Evolutionary conservation across 2,113 vertebrate species (phyloP).

Genomic region (Arvicanthis niloticus): DNA sequence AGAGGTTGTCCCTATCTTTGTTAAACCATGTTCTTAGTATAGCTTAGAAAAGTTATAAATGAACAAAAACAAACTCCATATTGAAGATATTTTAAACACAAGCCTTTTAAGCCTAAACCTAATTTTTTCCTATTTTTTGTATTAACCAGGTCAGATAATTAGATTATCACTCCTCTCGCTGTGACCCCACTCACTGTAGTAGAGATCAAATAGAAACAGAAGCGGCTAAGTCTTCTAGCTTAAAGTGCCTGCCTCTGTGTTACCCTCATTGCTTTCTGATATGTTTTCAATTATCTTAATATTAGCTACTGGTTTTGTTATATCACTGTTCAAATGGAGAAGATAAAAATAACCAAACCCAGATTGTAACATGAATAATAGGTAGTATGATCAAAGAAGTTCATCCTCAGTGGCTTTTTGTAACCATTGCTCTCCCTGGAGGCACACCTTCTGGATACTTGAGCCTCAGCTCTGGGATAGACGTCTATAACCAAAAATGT

Average conservation of each 20-base stretch:
- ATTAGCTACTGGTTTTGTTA: not conserved
- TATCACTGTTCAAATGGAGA: not conserved
- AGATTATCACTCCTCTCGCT: not conserved
- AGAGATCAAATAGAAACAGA: not conserved
- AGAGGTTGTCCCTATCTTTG: not conserved
- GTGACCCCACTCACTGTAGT: too few relatives aligned
- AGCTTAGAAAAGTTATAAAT: not conserved
- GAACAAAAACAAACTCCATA: not conserved
- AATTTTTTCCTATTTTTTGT: not conserved
- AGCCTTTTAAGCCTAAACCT: not conserved
- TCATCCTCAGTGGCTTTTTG: not conserved
- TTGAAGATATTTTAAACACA: not conserved
- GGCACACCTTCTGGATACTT: not conserved
- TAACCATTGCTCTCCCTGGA: not conserved
- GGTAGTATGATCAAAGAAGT: not conserved
- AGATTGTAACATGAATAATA: not conserved
- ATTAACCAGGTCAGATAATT: not conserved
- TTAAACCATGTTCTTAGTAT: not conserved
- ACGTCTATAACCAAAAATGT: not conserved
- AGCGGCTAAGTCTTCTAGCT: not conserved
- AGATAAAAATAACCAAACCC: not conserved
- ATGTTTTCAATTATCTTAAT: not conserved
- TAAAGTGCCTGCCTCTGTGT: not conserved
- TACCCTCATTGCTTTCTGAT: not conserved
- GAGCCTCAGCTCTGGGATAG: not conserved